Evolutionary conservation across 2,797 vertebrate species (phyloP), one percentile per base, ranked within the genome.

Genomic region (Mareca strepera): DNA sequence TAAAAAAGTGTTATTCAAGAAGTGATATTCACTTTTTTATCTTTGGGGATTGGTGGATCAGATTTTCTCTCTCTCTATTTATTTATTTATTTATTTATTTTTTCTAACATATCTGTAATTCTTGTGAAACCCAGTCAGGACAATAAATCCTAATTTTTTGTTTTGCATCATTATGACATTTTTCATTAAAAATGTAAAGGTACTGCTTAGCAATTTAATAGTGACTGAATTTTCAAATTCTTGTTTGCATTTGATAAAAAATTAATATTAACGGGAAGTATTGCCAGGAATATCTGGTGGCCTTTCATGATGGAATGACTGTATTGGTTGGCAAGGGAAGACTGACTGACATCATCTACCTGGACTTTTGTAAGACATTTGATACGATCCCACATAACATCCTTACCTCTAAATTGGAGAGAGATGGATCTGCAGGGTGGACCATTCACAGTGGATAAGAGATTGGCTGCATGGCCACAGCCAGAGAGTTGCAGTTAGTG

Each of bases 211-310:
- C 6, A 12, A 44, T 68, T 50, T 81, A 88, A 90, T 50, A 66
- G 28, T 82, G n/a, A 33, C 43, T 93, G 56, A 23, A 82, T 83
- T 76, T 87, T 78, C 12, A 25, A 33, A 13, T 39, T 11, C 4
- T 58, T 84, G 33, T 88, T 89, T 82, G 12, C 6, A 86, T 93
- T 92, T 58, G 55, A 75, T 73, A 55, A 86, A 93, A 79, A 35
- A 1, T 6, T 77, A 68, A 86, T 59, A 88, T 72, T 92, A 82
- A 68, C 15, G 59, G 46, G 22, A 95, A 94, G 13, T 50, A 50
- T 50, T 50, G 25, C 22, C 23, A 50, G 48, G 48, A 50, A 26
- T 50, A 26, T 50, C 48, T 26, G 48, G 48, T 50, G 48, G 48
- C 48, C 25, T 50, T 52, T 26, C 25, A 52, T 26, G 50, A 8